Evolutionary conservation across 2,797 vertebrate genomes (phyloP), one percentile per base, ranked within the genome.

Genomic region (Gallinago solitaria): DNA sequence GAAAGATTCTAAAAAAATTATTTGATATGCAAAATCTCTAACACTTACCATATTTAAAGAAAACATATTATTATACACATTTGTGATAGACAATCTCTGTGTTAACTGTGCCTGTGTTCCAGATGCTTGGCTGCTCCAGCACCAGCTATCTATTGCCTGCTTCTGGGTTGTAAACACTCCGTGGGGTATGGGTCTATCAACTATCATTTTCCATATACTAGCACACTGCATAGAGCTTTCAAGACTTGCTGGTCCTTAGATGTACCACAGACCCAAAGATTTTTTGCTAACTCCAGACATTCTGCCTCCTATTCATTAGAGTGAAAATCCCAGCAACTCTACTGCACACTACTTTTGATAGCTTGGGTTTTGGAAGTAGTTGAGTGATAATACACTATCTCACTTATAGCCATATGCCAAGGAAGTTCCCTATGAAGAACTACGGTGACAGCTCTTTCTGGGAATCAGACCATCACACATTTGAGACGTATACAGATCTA

Each of bases 361-460:
- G 19, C 19, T 41, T 41, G 13, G 1, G 5, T 4, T 56, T 81
- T 75, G 45, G 14, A 71, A 67, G 27, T 80, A 57, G 73, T 2
- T 70, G 27, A 81, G n/a, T 37, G 48, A 32, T 37, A 70, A 87
- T 12, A 67, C 12, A 61, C 37, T 47, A 87, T 59, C n/a, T 87
- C 28, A 35, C n/a, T 41, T 70, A 68, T 3, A 83, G 32, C 65
- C 93, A 90, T 87, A 90, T 88, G 65, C 85, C 85, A 94, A 87
- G 92, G 68, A 94, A 84, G 79, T 41, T 92, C 78, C 83, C 78
- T 90, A 64, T 67, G 83, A 94, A 93, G 61, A 87, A 17, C 59
- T 65, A 73, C 39, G 70, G 45, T 63, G 69, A 79, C 53, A 89
- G 63, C 7, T 82, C 85, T 80, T 87, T 90, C 41, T 60, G 50